Base-by-base conservation (phyloP, 2,113 vertebrate species). In the Australoheros scitulus region DNA sequence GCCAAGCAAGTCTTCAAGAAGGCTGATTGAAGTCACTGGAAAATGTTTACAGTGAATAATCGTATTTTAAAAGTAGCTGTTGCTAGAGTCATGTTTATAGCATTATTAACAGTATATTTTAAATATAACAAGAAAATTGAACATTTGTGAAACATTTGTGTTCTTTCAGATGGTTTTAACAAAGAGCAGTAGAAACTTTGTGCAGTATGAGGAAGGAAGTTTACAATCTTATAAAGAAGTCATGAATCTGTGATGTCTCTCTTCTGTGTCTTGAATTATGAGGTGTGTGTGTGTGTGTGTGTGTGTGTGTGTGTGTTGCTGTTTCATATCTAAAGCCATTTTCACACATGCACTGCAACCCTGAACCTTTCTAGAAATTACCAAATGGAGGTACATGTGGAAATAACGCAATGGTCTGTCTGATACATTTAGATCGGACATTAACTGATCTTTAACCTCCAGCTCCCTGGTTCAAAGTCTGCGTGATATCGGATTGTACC, bases 1-100 rank as follows among this genome's bases (percentile, higher is more conserved):
- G 97, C 97, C 24, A 94, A 96, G 90, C 97, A 98, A 91, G 95
- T 98, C 81, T 99, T 98, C 95, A 96, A 96, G 93, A 99, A 97
- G 86, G 95, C 95, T 68, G 93, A 95, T 18, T 97, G 78, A 95
- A 88, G 81, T 29, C 3, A n/a, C 43, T 7, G 22, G 26, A 77
- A 52, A 41, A 64, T 24, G 8, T 43, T 76, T 65, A 32, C 7
- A 50, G 24, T 61, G 2, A 72, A 76, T n/a, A 79, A 76, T 10
- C 7, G 24, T 6, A 34, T 55, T 64, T 26, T 50, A 83, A 79
- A 60, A 32, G 22, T 22, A 83, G 41, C 41, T 3, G 11, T 26
- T 80, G 81, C 22, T 3, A 68, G 4, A 88, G 74, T 83, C 2
- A 6, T 65, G 61, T 88, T 38, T 75, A n/a, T 81, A 58, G 75